These are phyloP conservation scores for Callyntrura sp. DNA, from an alignment of 2,888 invertebrate species.

Conservation along the genomic window DNA sequence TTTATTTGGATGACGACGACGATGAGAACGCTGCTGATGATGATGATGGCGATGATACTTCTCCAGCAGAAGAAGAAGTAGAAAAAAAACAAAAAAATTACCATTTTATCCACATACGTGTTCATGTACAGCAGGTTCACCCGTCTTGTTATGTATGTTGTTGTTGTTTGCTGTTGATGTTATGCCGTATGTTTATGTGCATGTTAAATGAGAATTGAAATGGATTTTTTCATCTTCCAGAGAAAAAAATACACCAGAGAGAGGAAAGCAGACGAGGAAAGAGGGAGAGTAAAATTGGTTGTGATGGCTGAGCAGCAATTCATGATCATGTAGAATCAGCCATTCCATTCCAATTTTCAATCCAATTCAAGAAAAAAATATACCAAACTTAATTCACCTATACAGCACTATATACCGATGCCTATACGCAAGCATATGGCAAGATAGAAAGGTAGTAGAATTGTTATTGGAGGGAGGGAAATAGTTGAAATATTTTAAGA, in stretches of 20 bases:
- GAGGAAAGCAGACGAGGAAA: slow-evolving; percentile 6
- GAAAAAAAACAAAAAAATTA: slow-evolving; percentile 43
- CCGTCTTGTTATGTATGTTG: slow-evolving; percentile 41
- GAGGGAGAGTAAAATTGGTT: slow-evolving; percentile 64
- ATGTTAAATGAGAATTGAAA: slow-evolving; percentile 71
- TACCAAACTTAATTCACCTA: no score
- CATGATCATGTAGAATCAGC: slow-evolving; percentile 42
- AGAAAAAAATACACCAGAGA: no score
- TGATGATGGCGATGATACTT: slow-evolving; percentile 8
- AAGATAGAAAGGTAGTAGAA: background rate
- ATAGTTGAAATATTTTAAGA: slow-evolving; percentile 55
- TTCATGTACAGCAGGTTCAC: slow-evolving; percentile 33
- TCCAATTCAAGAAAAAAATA: slow-evolving; percentile 3
- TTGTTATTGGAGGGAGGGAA: slow-evolving; percentile 26
- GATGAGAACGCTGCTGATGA: no score
- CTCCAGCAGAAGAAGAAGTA: slow-evolving; percentile 52
- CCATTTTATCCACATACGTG: slow-evolving; percentile 44
- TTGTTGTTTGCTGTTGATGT: background rate
- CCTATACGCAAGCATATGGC: no score
- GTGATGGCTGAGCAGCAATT: slow-evolving; percentile 69
- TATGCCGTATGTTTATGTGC: slow-evolving; percentile 66
- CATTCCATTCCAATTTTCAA: slow-evolving; percentile 42
- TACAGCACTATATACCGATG: no score
- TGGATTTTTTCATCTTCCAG: no score
- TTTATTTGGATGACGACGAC: slow-evolving; percentile 21